Conservation (phyloP, 2,113 vertebrate genomes). For the Circaetus gallicus region DNA sequence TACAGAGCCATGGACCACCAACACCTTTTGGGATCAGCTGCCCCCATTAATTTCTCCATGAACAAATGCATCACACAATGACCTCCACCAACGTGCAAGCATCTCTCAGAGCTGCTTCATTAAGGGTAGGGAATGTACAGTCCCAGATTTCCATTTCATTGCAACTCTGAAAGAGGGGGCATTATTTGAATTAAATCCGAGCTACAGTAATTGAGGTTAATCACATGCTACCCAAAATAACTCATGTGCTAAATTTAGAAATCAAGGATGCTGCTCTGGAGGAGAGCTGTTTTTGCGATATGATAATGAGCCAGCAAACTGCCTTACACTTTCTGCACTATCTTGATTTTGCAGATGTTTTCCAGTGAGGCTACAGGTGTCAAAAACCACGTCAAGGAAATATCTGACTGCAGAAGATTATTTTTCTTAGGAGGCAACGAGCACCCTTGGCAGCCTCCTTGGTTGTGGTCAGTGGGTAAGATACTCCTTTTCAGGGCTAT, state of each 20-base stretch:
- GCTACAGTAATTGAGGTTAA: slow-evolving; percentile 55
- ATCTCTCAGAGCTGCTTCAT: neutral
- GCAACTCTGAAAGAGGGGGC: neutral
- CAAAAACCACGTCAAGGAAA: neutral
- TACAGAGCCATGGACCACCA: neutral
- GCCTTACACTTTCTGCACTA: neutral
- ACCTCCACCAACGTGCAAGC: neutral
- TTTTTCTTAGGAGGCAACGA: neutral
- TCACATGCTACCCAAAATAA: slow-evolving; percentile 53
- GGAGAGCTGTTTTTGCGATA: neutral
- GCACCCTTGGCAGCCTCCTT: neutral
- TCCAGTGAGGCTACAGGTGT: neutral
- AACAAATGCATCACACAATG: neutral
- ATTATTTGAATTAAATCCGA: slow-evolving; percentile 11
- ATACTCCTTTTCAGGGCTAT: neutral
- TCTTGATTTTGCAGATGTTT: slow-evolving; percentile 24
- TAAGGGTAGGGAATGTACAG: neutral
- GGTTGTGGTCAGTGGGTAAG: neutral
- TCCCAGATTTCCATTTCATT: neutral
- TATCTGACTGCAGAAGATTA: neutral
- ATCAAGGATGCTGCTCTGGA: neutral
- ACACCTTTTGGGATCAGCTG: neutral
- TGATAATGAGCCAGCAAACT: neutral
- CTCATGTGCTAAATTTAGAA: slow-evolving; percentile 13
- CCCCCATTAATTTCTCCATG: neutral